phyloP scores from a whole-genome alignment of 2,797 vertebrate genomes.

The Agapornis canus region DNA sequence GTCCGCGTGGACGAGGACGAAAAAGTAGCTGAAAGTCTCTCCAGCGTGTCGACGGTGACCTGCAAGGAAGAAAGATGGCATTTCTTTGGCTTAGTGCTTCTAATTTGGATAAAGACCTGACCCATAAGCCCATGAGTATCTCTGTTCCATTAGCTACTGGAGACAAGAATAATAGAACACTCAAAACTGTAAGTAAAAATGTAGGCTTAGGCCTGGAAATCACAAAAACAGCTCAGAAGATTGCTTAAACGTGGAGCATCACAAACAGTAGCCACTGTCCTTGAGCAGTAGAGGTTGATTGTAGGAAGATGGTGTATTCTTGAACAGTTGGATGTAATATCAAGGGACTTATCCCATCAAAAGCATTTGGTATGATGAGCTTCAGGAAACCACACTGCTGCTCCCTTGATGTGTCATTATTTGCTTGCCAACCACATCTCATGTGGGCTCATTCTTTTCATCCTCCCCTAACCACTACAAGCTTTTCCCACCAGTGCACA shows the following conservation, averaged over 20 bases:
- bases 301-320: rapidly evolving
- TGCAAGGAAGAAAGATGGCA: neutral
- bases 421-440: neutral
- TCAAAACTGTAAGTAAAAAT: neutral
- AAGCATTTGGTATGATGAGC: neutral
- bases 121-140: rapidly evolving
- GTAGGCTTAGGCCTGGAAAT: neutral
- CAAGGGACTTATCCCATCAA: neutral
- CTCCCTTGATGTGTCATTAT: neutral
- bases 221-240: neutral
- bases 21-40: neutral
- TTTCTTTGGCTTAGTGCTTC: neutral
- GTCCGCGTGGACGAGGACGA: neutral
- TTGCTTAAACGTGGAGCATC: neutral
- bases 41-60: rapidly evolving
- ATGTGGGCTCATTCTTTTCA: neutral
- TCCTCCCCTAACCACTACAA: neutral
- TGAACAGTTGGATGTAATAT: neutral
- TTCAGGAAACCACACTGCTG: neutral
- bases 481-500: neutral
- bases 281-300: neutral
- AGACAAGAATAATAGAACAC: neutral
- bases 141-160: neutral
- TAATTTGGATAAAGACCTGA: neutral
- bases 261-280: neutral